These are phyloP conservation scores for Montipora capitata DNA, from an alignment of 92 coral and sea anemone species.

Conservation along the genomic window DNA sequence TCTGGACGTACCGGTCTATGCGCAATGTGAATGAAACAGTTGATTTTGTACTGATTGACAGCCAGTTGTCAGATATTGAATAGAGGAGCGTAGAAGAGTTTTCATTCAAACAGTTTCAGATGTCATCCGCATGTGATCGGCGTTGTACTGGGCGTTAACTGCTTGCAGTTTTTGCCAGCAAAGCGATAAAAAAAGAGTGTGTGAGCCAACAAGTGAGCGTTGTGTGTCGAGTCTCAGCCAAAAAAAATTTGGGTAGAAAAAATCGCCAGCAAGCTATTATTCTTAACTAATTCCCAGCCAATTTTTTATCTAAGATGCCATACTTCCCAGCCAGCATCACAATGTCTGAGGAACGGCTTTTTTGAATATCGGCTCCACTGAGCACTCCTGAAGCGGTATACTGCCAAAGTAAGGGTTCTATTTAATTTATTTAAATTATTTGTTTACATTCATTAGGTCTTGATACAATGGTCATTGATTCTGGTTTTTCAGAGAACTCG, in stretches of 20 bases:
- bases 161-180: neutral
- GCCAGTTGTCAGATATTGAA: neutral
- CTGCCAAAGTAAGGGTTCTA: too few relatives aligned
- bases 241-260: constrained; percentile 7
- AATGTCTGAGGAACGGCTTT: neutral
- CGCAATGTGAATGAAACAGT: neutral
- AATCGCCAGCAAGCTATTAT: constrained; percentile 8
- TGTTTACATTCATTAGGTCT: too few relatives aligned
- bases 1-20: constrained; percentile 12
- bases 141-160: neutral
- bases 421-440: too few relatives aligned
- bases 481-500: too few relatives aligned
- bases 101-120: constrained; percentile 16
- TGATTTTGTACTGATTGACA: constrained; percentile 21
- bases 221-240: constrained; percentile 7
- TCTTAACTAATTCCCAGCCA: constrained; percentile 14
- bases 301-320: constrained; percentile 13
- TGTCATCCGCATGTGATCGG: constrained; percentile 16
- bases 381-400: neutral
- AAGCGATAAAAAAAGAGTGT: neutral
- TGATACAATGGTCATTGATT: too few relatives aligned
- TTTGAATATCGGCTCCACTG: neutral
- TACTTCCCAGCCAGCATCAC: constrained; percentile 27
- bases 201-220: constrained; percentile 12
- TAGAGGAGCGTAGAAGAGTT: constrained; percentile 22